Percentiles rank a stretch among this genome's conserved stretches.
Evolutionary conservation across 2,888 invertebrate species (phyloP).

Genomic region (Zeuzera pyrina): DNA sequence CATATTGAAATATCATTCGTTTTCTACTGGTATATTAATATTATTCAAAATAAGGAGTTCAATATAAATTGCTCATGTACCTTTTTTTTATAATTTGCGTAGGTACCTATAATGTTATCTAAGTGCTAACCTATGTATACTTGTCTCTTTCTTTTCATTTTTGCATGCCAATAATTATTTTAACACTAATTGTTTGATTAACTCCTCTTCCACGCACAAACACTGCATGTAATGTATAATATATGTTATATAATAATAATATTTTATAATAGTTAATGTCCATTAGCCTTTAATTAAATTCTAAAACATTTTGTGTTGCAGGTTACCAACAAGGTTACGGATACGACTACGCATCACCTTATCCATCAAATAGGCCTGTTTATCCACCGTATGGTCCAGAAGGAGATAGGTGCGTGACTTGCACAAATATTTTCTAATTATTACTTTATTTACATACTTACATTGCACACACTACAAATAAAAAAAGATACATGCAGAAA

Average conservation of each 20-base stretch:
- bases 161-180: no score
- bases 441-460: neutral
- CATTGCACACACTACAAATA: neutral
- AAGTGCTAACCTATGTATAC: no score
- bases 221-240: neutral
- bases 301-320: slow-evolving; percentile 32
- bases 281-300: neutral
- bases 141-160: no score
- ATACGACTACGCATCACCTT: slow-evolving; percentile 78
- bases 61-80: no score
- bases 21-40: no score
- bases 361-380: slow-evolving; percentile 83
- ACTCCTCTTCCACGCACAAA: no score
- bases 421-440: neutral
- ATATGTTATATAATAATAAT: neutral
- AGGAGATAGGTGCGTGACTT: slow-evolving; percentile 76
- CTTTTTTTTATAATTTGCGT: no score
- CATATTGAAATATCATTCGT: no score
- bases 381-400: slow-evolving; percentile 84
- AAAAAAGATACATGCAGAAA: no score
- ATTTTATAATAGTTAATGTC: slow-evolving; percentile 1
- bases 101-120: no score
- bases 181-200: no score
- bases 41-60: no score
- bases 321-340: slow-evolving; percentile 78